Evolutionary conservation across 2,797 vertebrate species (phyloP), one percentile per base, ranked within the genome.

Genomic region (Halcyon chelicuti): DNA sequence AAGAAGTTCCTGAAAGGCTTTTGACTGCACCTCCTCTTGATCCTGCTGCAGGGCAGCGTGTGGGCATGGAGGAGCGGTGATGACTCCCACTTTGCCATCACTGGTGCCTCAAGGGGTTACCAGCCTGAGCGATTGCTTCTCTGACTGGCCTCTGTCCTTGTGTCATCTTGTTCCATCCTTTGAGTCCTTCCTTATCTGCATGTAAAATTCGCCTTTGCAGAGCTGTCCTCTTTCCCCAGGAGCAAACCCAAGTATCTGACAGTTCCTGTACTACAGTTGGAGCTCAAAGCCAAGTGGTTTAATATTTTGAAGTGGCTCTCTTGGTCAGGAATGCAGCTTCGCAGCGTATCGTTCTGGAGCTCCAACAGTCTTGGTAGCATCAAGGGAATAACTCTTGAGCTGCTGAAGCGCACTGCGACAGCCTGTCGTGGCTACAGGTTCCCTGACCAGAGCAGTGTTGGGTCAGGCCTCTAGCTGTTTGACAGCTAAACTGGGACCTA

Each of bases 291-390:
- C 62, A 51, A 75, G 37, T 54, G 18, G n/a, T 72, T 84, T 68
- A 66, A 33, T 19, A 7, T 25, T 49, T 62, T 73, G 81, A 91
- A 62, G 31, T 60, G 51, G 31, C 58, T 61, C 40, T 37, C 22
- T 86, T 52, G 70, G 33, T 33, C 35, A 37, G 79, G 46, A 90
- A 37, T 51, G 74, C 35, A 60, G 31, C 70, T 81, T 68, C 76
- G 72, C 19, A 39, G 10, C 17, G 8, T 17, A 1, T 46, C 7
- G 39, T 74, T 86, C 49, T 65, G 49, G 86, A 90, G 33, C 66
- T 75, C 11, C 6, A n/a, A 0, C 17, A 22, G 18, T 13, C n/a
- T 75, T 47, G 0, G 2, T 14, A 58, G 46, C 25, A 22, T 79
- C 33, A 81, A 61, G 20, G 31, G 40, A 72, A 4, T 40, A 49